A percentile compares a stretch with the other conserved stretches of the same genome.
Evolutionary conservation across 2,888 invertebrate species (phyloP).

Genomic region (Heliconius cydno): DNA sequence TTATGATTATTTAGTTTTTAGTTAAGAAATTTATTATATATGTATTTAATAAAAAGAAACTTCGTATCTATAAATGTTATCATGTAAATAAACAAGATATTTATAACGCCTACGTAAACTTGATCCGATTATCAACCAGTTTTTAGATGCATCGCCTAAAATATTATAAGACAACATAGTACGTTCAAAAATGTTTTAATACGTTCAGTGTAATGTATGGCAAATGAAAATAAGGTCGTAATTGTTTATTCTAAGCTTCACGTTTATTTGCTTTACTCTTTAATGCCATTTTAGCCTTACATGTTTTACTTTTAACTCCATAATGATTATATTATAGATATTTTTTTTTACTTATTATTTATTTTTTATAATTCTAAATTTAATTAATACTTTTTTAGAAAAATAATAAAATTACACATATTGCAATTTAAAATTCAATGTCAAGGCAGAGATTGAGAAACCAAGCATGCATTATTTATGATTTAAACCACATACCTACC

Average conservation of each 20-base stretch:
- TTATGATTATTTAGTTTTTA: neutral
- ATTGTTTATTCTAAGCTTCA: conserved; percentile 17
- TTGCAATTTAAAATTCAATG: neutral
- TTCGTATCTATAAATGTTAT: neutral
- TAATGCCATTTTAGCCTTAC: neutral
- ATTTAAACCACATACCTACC: neutral
- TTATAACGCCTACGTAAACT: conserved; percentile 54
- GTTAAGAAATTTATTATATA: neutral
- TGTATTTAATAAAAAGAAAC: neutral
- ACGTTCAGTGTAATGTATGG: neutral
- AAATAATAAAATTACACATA: neutral
- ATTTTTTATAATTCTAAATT: neutral
- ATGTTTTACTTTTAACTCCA: neutral
- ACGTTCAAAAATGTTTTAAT: conserved; percentile 4
- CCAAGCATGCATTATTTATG: conserved; percentile 15
- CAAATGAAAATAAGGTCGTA: conserved; percentile 19
- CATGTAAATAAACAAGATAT: conserved; percentile 32
- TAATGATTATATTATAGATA: neutral
- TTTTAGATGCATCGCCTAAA: conserved; percentile 19
- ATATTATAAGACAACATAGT: conserved; percentile 1
- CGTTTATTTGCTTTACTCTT: conserved; percentile 15
- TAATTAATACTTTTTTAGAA: neutral
- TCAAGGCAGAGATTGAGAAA: neutral
- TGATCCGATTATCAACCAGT: conserved; percentile 23
- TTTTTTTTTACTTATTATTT: neutral